Conservation (phyloP, 2,113 vertebrate species). For the Cisticola juncidis region DNA sequence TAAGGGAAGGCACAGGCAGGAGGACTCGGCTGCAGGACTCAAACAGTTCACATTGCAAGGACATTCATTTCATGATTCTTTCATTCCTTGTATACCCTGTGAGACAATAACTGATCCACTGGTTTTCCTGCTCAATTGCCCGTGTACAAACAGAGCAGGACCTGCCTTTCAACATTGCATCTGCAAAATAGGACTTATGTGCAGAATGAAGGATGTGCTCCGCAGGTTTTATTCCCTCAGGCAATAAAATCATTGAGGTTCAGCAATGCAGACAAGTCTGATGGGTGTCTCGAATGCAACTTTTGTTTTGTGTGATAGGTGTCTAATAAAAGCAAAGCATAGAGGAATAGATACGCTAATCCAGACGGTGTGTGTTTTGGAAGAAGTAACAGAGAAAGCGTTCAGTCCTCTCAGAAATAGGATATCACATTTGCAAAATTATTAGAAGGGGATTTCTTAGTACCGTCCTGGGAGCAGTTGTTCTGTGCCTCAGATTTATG, state of each 20-base stretch:
- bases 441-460: constrained; percentile 12
- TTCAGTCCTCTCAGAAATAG: not conserved
- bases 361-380: not conserved
- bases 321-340: not conserved
- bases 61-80: not conserved
- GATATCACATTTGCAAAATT: not conserved
- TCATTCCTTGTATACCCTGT: not conserved
- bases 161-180: not conserved
- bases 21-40: not conserved
- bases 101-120: not conserved
- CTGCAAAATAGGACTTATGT: not conserved
- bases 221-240: not conserved
- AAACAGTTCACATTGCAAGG: not conserved
- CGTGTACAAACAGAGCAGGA: not conserved
- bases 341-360: not conserved
- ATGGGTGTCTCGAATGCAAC: not conserved
- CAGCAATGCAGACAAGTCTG: not conserved
- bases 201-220: not conserved
- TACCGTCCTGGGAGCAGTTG: not conserved
- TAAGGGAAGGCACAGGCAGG: not conserved
- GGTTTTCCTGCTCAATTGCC: not conserved
- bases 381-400: not conserved
- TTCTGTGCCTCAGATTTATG: not conserved
- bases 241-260: not conserved
- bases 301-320: not conserved